Conservation (phyloP, 2,888 invertebrate species). For the Leptarthrus brevirostris region DNA sequence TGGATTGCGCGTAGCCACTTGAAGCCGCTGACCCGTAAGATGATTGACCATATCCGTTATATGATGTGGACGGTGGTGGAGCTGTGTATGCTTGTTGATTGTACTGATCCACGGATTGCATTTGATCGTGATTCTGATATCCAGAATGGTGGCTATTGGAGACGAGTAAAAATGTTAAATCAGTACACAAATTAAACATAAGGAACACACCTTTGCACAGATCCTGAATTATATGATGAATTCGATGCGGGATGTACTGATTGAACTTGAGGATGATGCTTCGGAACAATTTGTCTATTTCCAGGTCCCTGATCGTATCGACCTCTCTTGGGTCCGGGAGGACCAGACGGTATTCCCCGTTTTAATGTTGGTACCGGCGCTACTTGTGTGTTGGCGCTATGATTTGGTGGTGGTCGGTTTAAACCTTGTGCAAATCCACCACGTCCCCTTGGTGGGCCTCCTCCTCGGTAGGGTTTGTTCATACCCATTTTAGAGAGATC, state of each 20-base stretch:
- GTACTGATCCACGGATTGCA: conserved; percentile 65
- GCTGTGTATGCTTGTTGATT: conserved; percentile 63
- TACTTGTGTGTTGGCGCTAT: conserved; percentile 65
- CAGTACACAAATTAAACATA: not conserved
- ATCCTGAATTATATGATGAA: conserved; percentile 47
- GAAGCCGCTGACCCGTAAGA: conserved; percentile 62
- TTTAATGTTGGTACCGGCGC: conserved; percentile 65
- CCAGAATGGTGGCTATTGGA: conserved; percentile 61
- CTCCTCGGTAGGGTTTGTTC: conserved; percentile 62
- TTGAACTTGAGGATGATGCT: conserved; percentile 64
- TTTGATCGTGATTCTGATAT: conserved; percentile 64
- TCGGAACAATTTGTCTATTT: conserved; percentile 64
- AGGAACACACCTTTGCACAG: conserved; percentile 46
- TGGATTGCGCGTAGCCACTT: conserved; percentile 61
- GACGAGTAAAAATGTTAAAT: not conserved
- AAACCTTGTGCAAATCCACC: conserved; percentile 62
- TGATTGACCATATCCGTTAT: conserved; percentile 65
- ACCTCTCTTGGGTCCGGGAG: conserved; percentile 66
- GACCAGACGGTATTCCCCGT: conserved; percentile 65
- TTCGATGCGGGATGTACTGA: conserved; percentile 56
- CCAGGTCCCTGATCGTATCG: conserved; percentile 66
- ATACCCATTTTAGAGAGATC: conserved; percentile 59
- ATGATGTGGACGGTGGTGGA: conserved; percentile 60
- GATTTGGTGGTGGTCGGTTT: conserved; percentile 63
- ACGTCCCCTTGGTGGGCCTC: conserved; percentile 63